These are phyloP conservation scores for Pachypsylla venusta DNA, from an alignment of 1,140 invertebrate species.

Conservation along the genomic window DNA sequence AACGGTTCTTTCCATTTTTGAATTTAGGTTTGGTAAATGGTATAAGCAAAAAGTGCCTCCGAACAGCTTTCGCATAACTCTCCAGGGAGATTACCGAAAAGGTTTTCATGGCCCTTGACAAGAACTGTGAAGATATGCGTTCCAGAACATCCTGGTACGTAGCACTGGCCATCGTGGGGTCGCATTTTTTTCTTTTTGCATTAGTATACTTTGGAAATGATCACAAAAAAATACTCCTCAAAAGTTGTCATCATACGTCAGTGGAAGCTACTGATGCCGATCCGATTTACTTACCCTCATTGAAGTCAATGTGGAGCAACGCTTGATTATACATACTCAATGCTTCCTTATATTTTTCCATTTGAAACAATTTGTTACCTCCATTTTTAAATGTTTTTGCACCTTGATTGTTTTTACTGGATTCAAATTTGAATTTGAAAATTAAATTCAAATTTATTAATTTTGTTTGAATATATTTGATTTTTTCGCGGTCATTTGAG, in stretches of 20 bases:
- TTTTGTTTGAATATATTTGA: background rate
- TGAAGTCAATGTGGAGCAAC: slow-evolving; percentile 27
- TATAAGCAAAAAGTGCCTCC: too few relatives aligned
- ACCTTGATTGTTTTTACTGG: slow-evolving; percentile 44
- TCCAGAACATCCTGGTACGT: too few relatives aligned
- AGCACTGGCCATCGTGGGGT: too few relatives aligned
- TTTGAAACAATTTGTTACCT: slow-evolving; percentile 64
- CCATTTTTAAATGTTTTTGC: slow-evolving; percentile 49
- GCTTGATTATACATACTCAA: slow-evolving; percentile 57
- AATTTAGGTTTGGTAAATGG: too few relatives aligned
- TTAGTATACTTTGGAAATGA: too few relatives aligned
- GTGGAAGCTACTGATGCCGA: slow-evolving; percentile 30
- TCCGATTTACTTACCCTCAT: slow-evolving; percentile 16
- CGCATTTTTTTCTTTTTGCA: too few relatives aligned
- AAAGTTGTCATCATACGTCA: background rate
- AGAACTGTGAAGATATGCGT: too few relatives aligned
- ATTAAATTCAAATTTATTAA: background rate
- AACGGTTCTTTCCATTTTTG: too few relatives aligned
- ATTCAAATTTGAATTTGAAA: background rate
- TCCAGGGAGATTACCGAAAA: too few relatives aligned
- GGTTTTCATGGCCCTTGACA: too few relatives aligned
- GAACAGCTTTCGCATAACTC: too few relatives aligned
- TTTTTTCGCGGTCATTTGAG: background rate
- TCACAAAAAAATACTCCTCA: too few relatives aligned
- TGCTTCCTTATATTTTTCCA: slow-evolving; percentile 55